Conservation (phyloP, 2,888 invertebrate species). For the Crocallis elinguaria region DNA sequence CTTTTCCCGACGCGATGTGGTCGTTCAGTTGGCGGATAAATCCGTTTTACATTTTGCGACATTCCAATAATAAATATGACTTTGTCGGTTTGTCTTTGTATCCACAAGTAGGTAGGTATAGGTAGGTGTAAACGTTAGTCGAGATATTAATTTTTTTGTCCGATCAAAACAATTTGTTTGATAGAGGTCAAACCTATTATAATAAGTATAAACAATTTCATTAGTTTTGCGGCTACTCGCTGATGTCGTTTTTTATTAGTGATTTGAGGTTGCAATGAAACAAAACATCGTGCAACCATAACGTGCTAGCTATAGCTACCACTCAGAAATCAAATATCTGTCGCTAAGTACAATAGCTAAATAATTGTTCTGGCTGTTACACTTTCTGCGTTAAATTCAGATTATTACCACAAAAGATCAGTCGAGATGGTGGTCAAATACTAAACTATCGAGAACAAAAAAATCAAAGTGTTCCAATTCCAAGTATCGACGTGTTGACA, state of each 20-base stretch:
- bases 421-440: too few species aligned
- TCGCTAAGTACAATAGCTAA: too few species aligned
- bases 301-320: too few species aligned
- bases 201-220: neutral
- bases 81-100: neutral
- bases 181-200: constrained; percentile 7
- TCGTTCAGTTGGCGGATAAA: neutral
- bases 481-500: too few species aligned
- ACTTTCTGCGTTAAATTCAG: too few species aligned
- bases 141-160: constrained; percentile 22
- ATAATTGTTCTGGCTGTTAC: too few species aligned
- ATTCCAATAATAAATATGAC: neutral
- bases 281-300: too few species aligned
- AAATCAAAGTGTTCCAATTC: too few species aligned
- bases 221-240: neutral
- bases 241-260: neutral
- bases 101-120: neutral
- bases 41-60: neutral
- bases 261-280: too few species aligned
- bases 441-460: too few species aligned
- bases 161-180: constrained; percentile 1
- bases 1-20: neutral
- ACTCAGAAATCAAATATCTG: too few species aligned
- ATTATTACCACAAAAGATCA: too few species aligned
- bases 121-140: neutral